A percentile compares a stretch with the other conserved stretches of the same genome.
Conservation (phyloP, 2,797 vertebrate genomes). For the Dicrostonyx torquatus region DNA sequence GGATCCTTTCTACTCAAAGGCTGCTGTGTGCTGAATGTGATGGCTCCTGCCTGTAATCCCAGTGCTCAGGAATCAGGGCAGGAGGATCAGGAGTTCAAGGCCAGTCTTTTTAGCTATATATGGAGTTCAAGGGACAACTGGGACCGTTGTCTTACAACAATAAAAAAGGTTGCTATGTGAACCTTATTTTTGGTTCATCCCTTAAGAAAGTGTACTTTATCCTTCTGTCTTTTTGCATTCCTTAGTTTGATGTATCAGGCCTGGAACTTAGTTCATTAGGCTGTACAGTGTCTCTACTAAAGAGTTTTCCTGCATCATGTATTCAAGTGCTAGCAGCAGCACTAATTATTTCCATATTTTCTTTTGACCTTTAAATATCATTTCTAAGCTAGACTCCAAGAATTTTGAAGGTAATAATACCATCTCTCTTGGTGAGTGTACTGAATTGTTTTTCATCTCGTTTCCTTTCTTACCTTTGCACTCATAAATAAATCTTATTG, state of each 20-base stretch:
- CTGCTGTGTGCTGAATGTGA: neutral
- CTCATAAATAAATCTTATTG: neutral
- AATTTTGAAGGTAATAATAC: constrained; percentile 8
- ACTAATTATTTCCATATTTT: constrained; percentile 53
- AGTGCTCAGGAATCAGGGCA: neutral
- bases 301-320: neutral
- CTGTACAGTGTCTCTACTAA: neutral
- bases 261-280: neutral
- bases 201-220: neutral
- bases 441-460: neutral
- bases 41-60: neutral
- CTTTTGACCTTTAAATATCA: constrained; percentile 69
- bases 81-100: neutral
- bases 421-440: neutral
- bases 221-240: neutral
- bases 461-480: neutral
- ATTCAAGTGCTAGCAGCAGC: constrained; percentile 11
- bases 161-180: neutral
- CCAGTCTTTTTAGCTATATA: neutral
- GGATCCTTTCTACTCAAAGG: neutral
- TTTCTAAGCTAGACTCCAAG: constrained; percentile 40
- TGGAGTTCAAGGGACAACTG: too few relatives aligned
- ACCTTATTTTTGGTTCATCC: neutral
- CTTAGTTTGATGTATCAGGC: neutral
- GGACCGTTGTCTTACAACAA: neutral